Evolutionary conservation across 2,888 invertebrate genomes (phyloP).

Genomic region (Dicyrtomina minuta): DNA sequence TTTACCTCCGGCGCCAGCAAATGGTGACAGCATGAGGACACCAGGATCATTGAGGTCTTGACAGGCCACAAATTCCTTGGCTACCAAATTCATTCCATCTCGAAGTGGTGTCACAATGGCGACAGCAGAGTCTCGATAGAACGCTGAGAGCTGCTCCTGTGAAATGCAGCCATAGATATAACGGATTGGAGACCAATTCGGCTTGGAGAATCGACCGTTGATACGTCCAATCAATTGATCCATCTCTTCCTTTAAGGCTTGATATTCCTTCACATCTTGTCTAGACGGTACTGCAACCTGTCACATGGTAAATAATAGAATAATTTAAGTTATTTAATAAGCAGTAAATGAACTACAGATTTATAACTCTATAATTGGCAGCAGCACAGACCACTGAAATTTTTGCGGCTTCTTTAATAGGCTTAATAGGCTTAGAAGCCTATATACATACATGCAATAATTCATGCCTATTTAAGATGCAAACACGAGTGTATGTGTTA

Average conservation of each 20-base stretch:
- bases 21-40: conserved; percentile 58
- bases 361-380: background rate
- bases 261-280: conserved; percentile 58
- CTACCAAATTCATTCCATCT: conserved; percentile 60
- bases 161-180: conserved; percentile 58
- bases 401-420: too few species aligned
- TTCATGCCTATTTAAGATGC: too few species aligned
- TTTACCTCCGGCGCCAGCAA: conserved; percentile 57
- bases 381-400: background rate
- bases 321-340: too few species aligned
- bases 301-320: background rate
- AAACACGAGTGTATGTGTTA: too few species aligned
- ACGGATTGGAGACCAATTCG: conserved; percentile 59
- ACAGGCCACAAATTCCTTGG: conserved; percentile 59
- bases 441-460: too few species aligned
- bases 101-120: conserved; percentile 58
- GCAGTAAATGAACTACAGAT: background rate
- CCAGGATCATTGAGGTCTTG: conserved; percentile 57
- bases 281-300: conserved; percentile 58
- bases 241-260: conserved; percentile 58
- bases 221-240: conserved; percentile 58
- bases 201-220: conserved; percentile 58
- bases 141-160: conserved; percentile 58
- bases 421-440: too few species aligned
- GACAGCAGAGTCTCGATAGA: conserved; percentile 58